These are phyloP conservation scores for Phylloscopus whistleri DNA, from an alignment of 2,113 vertebrate species.

Conservation along the genomic window DNA sequence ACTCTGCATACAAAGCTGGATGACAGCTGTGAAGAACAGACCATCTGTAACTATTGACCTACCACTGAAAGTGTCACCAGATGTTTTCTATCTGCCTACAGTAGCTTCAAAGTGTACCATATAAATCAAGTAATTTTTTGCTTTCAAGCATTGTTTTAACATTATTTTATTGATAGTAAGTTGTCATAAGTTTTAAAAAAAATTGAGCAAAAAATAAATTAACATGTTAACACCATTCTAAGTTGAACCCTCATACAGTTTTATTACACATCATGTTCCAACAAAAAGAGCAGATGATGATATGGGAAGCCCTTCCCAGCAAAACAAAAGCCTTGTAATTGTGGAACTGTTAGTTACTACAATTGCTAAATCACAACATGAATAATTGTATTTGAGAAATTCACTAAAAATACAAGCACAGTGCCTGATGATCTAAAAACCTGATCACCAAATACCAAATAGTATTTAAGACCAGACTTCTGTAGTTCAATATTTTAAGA, in stretches of 20 bases:
- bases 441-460: neutral
- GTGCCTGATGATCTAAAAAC: neutral
- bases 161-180: neutral
- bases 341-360: constrained; percentile 6
- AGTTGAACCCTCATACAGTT: neutral
- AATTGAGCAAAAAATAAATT: neutral
- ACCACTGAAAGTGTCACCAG: constrained; percentile 48
- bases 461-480: neutral
- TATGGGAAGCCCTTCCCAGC: constrained; percentile 1
- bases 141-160: neutral
- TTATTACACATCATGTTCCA: neutral
- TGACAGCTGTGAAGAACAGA: constrained; percentile 50
- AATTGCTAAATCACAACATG: constrained; percentile 52
- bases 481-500: neutral
- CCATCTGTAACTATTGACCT: constrained; percentile 53
- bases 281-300: constrained; percentile 19
- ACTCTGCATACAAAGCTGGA: neutral
- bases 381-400: constrained; percentile 41
- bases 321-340: constrained; percentile 60
- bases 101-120: neutral
- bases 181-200: neutral
- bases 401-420: neutral
- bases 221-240: neutral
- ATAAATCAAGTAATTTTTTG: neutral
- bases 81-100: constrained; percentile 46